Evolutionary conservation across 2,888 invertebrate genomes (phyloP).

Genomic region (Oxystoma pomonae): DNA sequence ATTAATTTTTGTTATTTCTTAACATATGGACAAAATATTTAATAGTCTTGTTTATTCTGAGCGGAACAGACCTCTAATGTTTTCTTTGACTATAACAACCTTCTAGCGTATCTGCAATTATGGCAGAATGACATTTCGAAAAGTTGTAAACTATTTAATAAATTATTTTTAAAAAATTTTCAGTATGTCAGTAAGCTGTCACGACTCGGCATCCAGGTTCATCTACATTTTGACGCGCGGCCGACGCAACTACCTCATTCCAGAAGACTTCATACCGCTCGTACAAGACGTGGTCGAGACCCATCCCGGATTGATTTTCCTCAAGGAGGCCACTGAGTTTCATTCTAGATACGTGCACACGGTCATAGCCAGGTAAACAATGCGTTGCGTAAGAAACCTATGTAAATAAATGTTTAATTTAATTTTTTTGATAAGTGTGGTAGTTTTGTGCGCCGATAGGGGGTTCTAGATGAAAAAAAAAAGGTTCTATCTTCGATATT

Average conservation of each 20-base stretch:
- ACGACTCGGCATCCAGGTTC: conserved; percentile 87
- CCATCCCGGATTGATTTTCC: conserved; percentile 94
- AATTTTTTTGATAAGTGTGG: too few species aligned
- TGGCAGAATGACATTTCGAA: not conserved
- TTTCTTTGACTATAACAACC: too few species aligned
- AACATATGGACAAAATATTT: too few species aligned
- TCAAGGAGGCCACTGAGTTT: conserved; percentile 97
- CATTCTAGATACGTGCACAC: conserved; percentile 98
- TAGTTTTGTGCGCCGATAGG: too few species aligned
- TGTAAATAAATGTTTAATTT: too few species aligned
- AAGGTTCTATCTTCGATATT: too few species aligned
- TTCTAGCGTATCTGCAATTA: too few species aligned
- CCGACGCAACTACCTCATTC: conserved; percentile 62
- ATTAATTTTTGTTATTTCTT: too few species aligned
- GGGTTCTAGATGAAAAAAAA: too few species aligned
- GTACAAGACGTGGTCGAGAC: conserved; percentile 98
- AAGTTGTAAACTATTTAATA: not conserved
- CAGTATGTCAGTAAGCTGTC: conserved; percentile 77
- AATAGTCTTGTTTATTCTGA: too few species aligned
- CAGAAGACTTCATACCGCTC: conserved; percentile 90
- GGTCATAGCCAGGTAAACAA: conserved; percentile 94
- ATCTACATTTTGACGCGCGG: conserved; percentile 79
- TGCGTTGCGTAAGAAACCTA: too few species aligned
- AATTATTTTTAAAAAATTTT: conserved; percentile 31
- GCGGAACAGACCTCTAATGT: too few species aligned